Conservation (phyloP, 2,888 invertebrate genomes). For the Congeria kusceri region DNA sequence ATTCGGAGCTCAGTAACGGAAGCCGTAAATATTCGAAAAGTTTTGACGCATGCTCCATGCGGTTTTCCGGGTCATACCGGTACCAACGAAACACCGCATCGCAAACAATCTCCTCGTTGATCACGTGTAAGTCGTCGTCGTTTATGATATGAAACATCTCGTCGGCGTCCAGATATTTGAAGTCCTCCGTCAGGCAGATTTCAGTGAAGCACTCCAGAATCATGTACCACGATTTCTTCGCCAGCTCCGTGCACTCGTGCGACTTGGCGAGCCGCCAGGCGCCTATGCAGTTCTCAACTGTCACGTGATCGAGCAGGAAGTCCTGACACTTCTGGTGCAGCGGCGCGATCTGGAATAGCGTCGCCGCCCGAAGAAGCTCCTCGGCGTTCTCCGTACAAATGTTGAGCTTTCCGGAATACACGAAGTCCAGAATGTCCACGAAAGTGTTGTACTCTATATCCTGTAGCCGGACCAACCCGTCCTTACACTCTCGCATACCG, state of each 20-base stretch:
- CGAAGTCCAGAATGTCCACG: slow-evolving; percentile 92
- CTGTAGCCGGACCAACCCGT: slow-evolving; percentile 67
- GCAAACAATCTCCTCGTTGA: slow-evolving; percentile 93
- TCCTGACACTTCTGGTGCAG: slow-evolving; percentile 92
- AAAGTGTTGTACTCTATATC: slow-evolving; percentile 90
- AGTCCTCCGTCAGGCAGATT: slow-evolving; percentile 73
- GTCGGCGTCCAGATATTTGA: slow-evolving; percentile 88
- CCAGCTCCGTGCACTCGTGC: slow-evolving; percentile 90
- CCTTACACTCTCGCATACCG: slow-evolving; percentile 72
- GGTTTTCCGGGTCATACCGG: slow-evolving; percentile 87
- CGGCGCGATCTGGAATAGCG: slow-evolving; percentile 93
- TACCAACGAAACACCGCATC: slow-evolving; percentile 91
- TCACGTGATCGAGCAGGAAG: slow-evolving; percentile 90
- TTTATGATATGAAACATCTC: slow-evolving; percentile 92
- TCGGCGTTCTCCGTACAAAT: slow-evolving; percentile 92
- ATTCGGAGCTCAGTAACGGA: slow-evolving; percentile 73
- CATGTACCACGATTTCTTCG: slow-evolving; percentile 89
- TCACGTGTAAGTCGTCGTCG: slow-evolving; percentile 93
- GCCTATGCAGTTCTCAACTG: slow-evolving; percentile 92
- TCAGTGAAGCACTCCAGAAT: slow-evolving; percentile 87
- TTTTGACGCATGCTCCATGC: slow-evolving; percentile 86
- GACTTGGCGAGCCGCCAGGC: slow-evolving; percentile 93
- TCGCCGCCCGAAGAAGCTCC: slow-evolving; percentile 90
- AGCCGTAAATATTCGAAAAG: slow-evolving; percentile 75
- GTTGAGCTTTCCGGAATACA: slow-evolving; percentile 92